A percentile compares a stretch with the other conserved stretches of the same genome.
Evolutionary conservation across 2,797 vertebrate genomes (phyloP).

Genomic region (Tenualosa ilisha): DNA sequence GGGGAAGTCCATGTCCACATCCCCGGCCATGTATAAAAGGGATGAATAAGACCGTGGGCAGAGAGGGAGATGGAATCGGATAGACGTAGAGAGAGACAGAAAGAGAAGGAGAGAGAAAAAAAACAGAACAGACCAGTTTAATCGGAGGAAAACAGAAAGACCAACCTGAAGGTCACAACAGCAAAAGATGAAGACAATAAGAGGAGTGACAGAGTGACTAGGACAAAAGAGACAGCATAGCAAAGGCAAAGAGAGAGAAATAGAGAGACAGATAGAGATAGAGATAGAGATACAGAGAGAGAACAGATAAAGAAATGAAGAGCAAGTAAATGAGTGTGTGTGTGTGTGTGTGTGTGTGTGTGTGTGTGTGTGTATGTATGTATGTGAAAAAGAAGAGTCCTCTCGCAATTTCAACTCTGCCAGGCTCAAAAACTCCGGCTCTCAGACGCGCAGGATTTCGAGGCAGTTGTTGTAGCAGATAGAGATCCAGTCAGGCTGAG

Average conservation of each 20-base stretch:
- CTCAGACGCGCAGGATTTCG: constrained; percentile 92
- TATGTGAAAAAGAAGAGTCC: background rate
- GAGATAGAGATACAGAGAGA: background rate
- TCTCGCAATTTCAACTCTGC: background rate
- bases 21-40: background rate
- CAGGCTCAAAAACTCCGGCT: constrained; percentile 38
- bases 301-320: background rate
- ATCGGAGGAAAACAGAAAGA: background rate
- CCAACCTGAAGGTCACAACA: background rate
- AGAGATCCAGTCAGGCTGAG: constrained; percentile 96
- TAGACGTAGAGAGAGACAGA: background rate
- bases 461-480: constrained; percentile 99
- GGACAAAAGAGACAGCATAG: background rate
- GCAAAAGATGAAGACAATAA: background rate
- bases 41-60: background rate
- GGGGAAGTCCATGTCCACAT: background rate
- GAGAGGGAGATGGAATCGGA: background rate
- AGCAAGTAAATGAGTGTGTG: background rate
- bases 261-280: background rate
- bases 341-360: background rate
- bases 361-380: background rate
- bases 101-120: background rate
- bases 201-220: background rate
- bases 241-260: background rate
- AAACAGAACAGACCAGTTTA: background rate